Conservation (phyloP, 30 jellyfish, hydroid and myxozoan genomes). For the Pseudorhiza aurosa region DNA sequence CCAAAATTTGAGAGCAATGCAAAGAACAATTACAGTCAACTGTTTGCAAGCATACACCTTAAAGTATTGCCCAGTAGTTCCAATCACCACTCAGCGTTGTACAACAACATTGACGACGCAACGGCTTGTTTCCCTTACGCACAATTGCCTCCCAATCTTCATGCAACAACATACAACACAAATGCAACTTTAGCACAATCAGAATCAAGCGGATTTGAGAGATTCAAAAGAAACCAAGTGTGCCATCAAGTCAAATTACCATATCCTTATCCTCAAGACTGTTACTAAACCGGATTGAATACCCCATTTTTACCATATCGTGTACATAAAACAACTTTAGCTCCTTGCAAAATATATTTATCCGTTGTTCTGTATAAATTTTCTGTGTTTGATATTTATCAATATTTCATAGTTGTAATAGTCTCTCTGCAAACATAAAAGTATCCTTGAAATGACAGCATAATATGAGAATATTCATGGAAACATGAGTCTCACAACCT, state of each 20-base stretch:
- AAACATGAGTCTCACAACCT: no score
- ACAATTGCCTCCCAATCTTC: conserved; percentile 19
- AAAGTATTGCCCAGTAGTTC: conserved; percentile 47
- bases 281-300: no score
- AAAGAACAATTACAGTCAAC: conserved; percentile 1
- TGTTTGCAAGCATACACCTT: conserved; percentile 13
- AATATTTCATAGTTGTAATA: no score
- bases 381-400: no score
- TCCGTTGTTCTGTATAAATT: no score
- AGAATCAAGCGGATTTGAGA: conserved; percentile 53
- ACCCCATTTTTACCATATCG: background rate
- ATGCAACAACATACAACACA: background rate
- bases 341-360: no score
- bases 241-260: background rate
- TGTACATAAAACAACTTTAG: background rate
- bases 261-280: background rate
- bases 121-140: conserved; percentile 64
- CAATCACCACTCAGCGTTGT: background rate
- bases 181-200: conserved; percentile 30
- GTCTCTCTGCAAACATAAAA: no score
- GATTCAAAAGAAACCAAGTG: background rate
- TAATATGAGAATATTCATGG: no score
- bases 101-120: conserved; percentile 32
- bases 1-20: background rate
- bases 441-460: no score